Evolutionary conservation across 2,888 invertebrate species (phyloP), one percentile per base, ranked within the genome.

Genomic region (Pteria penguin): DNA sequence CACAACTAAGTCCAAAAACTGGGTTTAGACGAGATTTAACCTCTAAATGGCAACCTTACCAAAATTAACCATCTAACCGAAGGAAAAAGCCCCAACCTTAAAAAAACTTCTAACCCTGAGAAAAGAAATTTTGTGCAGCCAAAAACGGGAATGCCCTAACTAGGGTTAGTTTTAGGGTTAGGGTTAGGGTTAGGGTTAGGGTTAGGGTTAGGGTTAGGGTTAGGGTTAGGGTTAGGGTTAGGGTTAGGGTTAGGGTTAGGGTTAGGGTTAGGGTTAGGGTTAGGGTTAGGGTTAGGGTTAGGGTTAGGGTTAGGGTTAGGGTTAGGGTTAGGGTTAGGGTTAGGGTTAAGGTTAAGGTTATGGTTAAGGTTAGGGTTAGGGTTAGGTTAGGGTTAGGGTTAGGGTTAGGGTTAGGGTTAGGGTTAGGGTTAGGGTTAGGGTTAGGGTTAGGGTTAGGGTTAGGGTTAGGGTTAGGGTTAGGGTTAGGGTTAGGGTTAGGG

Each of bases 211-310:
- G 57, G 57, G 22, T 5, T 57, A 60, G 27, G 27, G 60, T 26
- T 60, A 60, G 60, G 27, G 60, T 22, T 60, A 60, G 27, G 27
- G 60, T 26, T 60, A 60, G 26, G 60, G 11, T 26, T 60, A 60
- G 60, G 60, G 60, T 22, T 60, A 60, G 24, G 27, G 60, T 26
- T 60, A 60, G 60, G 60, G 60, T 60, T 60, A 60, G 60, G 60
- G 27, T 22, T 60, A 60, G 60, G 60, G 22, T 26, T 26, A 26
- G 60, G 60, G 60, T 22, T 60, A 60, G 27, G 60, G 60, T 60
- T 26, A 60, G 60, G 22, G 60, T 60, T 60, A 60, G 60, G 60
- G 22, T 22, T 60, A 60, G 27, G 60, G 60, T 60, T 60, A 60
- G 22, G 60, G 60, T 26, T 26, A 60, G 60, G 60, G 60, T 22